Base-by-base conservation (phyloP, 2,797 vertebrate genomes). In the Danio jaintianensis region DNA sequence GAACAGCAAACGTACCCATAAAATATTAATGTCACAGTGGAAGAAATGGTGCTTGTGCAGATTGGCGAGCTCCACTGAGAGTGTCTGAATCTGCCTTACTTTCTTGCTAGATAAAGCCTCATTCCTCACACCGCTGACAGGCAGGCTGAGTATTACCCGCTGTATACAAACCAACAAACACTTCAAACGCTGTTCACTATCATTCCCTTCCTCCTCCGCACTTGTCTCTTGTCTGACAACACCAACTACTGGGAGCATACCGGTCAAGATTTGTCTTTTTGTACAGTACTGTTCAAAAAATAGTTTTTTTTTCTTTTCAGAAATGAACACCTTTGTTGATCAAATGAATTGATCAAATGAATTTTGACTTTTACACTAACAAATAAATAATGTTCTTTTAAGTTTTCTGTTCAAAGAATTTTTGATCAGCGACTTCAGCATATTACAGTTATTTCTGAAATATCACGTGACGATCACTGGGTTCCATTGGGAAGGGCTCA, bases 91-190 rank as follows among this genome's bases (percentile, higher is more conserved):
- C 53, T n/a, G 45, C 18, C 63, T 79, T 53, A 7, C 70, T 70
- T 75, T 77, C 59, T 63, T 40, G 58, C 58, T 66, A 38, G 43
- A 50, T 69, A 78, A 81, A 81, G 47, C 48, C 67, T 67, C 62
- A 80, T 73, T 85, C 76, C 81, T 82, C 78, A 77, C 42, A 59
- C 78, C 22, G 61, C 12, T 82, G 67, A 79, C 80, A 80, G 80
- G 29, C 56, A 47, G n/a, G 45, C 42, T 20, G 63, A 50, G 61
- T 61, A 77, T 53, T 38, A 56, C 20, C 36, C 3, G 3, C 52
- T 48, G 75, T 68, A 68, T n/a, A 69, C 64, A 78, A 40, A 47
- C 59, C 59, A 75, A 58, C 52, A 40, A 69, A 68, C 52, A 48
- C 73, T 45, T 79, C 63, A 78, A 52, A 70, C 18, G 47, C 13